phyloP scores from a whole-genome alignment of 2,797 vertebrate genomes.

The Lithobates sylvaticus region DNA sequence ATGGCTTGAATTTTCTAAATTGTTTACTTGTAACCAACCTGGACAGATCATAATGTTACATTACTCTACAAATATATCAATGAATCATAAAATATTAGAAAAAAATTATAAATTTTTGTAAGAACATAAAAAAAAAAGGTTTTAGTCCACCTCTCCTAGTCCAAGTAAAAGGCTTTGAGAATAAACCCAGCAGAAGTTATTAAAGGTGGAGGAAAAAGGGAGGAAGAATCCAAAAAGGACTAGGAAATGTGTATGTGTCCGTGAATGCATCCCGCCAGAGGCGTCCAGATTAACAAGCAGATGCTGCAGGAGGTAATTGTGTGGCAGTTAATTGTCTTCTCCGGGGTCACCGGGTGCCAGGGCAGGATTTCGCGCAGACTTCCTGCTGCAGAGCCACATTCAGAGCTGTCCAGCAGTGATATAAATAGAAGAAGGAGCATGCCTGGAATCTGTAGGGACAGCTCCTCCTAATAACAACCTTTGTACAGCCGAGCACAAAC shows the following conservation, averaged over 20 bases:
- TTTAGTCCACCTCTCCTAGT: no score
- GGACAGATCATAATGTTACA: no score
- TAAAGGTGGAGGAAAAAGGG: no score
- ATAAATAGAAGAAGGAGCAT: conserved; percentile 18
- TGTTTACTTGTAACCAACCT: background rate
- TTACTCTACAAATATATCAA: no score
- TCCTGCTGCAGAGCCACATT: conserved; percentile 15
- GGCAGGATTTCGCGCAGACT: conserved; percentile 20
- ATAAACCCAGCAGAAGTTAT: background rate
- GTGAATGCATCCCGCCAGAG: background rate
- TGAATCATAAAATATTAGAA: no score
- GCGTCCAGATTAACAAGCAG: background rate
- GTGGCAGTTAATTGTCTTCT: conserved; percentile 15
- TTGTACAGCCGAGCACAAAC: background rate
- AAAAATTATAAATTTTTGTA: no score
- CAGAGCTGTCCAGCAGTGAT: conserved; percentile 9
- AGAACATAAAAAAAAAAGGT: no score
- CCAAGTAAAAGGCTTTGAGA: no score
- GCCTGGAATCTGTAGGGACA: conserved; percentile 3
- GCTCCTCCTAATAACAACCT: background rate
- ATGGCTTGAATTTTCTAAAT: background rate
- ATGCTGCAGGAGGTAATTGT: background rate
- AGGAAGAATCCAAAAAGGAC: background rate
- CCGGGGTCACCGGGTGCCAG: background rate
- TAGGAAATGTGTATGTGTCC: no score